Conservation (phyloP, 2,888 invertebrate species). For the Megalurothrips usitatus region DNA sequence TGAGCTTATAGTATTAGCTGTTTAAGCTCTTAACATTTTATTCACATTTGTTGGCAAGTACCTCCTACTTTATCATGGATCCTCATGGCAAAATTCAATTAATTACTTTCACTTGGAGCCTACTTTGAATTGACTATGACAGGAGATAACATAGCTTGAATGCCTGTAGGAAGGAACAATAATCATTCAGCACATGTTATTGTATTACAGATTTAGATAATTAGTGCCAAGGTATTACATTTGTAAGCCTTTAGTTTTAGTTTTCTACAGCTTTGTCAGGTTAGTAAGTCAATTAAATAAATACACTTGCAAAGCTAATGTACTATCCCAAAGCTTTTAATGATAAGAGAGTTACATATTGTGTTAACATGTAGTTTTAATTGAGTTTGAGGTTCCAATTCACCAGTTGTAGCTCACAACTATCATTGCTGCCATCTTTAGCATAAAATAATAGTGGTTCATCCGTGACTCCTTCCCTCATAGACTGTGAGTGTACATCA, state of each 20-base stretch:
- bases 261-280: neutral
- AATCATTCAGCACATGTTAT: neutral
- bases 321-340: slow-evolving; percentile 13
- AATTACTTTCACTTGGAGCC: too few relatives aligned
- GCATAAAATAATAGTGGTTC: too few relatives aligned
- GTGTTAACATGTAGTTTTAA: neutral
- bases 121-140: too few relatives aligned
- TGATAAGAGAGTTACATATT: neutral
- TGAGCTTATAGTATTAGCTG: neutral
- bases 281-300: neutral
- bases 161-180: too few relatives aligned
- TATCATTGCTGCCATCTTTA: too few relatives aligned
- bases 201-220: neutral
- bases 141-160: too few relatives aligned
- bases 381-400: neutral
- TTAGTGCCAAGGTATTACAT: slow-evolving; percentile 6
- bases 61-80: neutral
- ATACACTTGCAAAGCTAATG: neutral
- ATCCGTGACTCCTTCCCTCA: too few relatives aligned
- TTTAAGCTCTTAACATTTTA: neutral
- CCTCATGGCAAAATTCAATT: neutral
- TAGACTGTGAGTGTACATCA: too few relatives aligned
- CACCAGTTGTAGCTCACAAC: too few relatives aligned
- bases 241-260: neutral
- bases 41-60: neutral